Evolutionary conservation across 1,140 invertebrate species (phyloP), one percentile per base, ranked within the genome.

Genomic region (Aporrectodea caliginosa): DNA sequence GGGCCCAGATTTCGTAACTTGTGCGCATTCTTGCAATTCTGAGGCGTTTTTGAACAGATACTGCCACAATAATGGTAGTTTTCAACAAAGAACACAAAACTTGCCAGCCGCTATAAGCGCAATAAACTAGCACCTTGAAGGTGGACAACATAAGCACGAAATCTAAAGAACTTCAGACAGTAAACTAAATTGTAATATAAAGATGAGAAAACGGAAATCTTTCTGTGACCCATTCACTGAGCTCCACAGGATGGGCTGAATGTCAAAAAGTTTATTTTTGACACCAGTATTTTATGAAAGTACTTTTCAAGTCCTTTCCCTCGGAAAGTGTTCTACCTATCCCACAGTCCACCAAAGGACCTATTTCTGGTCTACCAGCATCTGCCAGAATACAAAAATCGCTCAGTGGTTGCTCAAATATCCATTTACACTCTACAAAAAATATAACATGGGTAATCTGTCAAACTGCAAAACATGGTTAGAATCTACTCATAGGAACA

Each of bases 381-480:
- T 94, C 94, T 86, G 92, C 91, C 83, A 92, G 90, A 83, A 90
- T 91, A 92, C 92, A 93, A 83, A 93, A 92, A 33, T 91, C 89
- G 93, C 93, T 94, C 30, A n/a, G n/a, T n/a, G n/a, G n/a, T n/a
- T n/a, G n/a, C n/a, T n/a, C n/a, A n/a, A n/a, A n/a, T n/a, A n/a
- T n/a, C n/a, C n/a, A n/a, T n/a, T n/a, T n/a, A 84, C 88, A 32
- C 89, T 88, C 73, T 87, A 82, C 35, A n/a, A 78, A 34, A 35
- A 70, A 14, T n/a, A 34, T 16, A 69, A 32, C 22, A 32, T 77
- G 2, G 6, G 27, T 72, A 58, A n/a, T n/a, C 22, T 58, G 6
- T 22, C 6, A 72, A 12, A 32, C 14, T 72, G 2, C 6, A 32
- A 32, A 12, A 14, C 2, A 12, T 12, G 27, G 2, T 6, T 14